phyloP scores from a whole-genome alignment of 2,797 vertebrate genomes.

The Ctenopoma kingsleyae region DNA sequence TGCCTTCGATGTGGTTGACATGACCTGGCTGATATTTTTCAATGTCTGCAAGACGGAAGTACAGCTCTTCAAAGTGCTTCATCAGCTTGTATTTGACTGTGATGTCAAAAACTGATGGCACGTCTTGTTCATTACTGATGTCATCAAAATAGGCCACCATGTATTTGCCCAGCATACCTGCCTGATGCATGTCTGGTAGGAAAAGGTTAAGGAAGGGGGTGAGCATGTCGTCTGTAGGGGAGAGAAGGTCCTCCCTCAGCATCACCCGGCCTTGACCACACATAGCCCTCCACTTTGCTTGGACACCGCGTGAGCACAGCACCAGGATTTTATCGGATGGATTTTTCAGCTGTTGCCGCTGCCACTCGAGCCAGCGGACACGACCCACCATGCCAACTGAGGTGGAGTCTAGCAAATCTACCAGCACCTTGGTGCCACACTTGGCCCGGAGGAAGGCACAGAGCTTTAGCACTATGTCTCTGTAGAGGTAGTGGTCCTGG shows the following conservation, averaged over 20 bases:
- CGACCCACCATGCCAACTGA: constrained; percentile 87
- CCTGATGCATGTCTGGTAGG: constrained; percentile 90
- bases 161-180: constrained; percentile 90
- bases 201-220: constrained; percentile 92
- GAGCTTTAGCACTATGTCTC: constrained; percentile 91
- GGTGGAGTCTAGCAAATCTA: constrained; percentile 90
- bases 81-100: constrained; percentile 90
- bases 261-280: constrained; percentile 82
- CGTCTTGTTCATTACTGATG: constrained; percentile 84
- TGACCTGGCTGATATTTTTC: constrained; percentile 92
- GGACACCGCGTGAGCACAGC: constrained; percentile 92
- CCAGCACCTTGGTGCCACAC: constrained; percentile 90
- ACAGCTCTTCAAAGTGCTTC: constrained; percentile 94
- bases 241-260: constrained; percentile 87
- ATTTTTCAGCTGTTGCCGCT: constrained; percentile 87
- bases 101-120: constrained; percentile 91
- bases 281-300: constrained; percentile 94
- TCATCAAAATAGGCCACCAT: constrained; percentile 93
- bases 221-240: constrained; percentile 90
- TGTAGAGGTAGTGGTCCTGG: constrained; percentile 91
- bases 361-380: constrained; percentile 90
- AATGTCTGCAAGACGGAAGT: constrained; percentile 91
- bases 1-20: constrained; percentile 86
- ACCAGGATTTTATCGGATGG: constrained; percentile 90
- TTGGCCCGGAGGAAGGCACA: constrained; percentile 90